phyloP scores from a whole-genome alignment of 2,797 vertebrate species.

The Valencia hispanica region DNA sequence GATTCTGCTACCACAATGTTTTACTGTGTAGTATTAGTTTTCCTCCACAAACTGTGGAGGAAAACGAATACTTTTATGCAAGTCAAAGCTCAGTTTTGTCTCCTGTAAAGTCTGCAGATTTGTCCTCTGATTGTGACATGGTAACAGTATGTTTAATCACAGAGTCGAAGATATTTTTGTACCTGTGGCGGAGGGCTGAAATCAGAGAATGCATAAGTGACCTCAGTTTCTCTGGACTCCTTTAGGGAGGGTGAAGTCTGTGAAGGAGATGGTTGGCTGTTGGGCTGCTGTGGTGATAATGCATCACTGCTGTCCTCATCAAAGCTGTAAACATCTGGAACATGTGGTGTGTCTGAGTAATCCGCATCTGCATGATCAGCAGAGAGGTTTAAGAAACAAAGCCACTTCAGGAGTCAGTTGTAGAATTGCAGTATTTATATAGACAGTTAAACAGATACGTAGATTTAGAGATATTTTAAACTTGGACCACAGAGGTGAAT shows the following conservation, averaged over 20 bases:
- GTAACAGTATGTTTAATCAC: background rate
- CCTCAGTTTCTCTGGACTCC: constrained; percentile 82
- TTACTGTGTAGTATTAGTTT: background rate
- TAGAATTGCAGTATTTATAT: background rate
- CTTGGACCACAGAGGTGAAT: constrained; percentile 1
- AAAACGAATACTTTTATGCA: no score
- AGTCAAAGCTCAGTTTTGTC: background rate
- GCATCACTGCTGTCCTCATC: constrained; percentile 93
- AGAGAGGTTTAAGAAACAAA: constrained; percentile 12
- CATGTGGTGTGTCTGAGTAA: constrained; percentile 80
- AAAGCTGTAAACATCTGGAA: constrained; percentile 91
- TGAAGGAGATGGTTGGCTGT: constrained; percentile 88
- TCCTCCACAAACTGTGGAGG: background rate
- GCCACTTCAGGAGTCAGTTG: background rate
- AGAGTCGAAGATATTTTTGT: constrained; percentile 1
- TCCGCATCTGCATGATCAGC: constrained; percentile 70
- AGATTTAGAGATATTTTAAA: background rate
- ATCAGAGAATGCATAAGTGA: constrained; percentile 71
- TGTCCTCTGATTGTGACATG: background rate
- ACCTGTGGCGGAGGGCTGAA: constrained; percentile 85
- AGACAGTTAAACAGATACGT: background rate
- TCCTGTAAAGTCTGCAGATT: background rate
- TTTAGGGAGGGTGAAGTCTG: constrained; percentile 82
- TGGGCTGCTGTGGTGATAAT: constrained; percentile 86
- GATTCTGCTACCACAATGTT: background rate